Evolutionary conservation across 1,140 invertebrate genomes (phyloP), one percentile per base, ranked within the genome.

Genomic region (Ctenoplectra terminalis): DNA sequence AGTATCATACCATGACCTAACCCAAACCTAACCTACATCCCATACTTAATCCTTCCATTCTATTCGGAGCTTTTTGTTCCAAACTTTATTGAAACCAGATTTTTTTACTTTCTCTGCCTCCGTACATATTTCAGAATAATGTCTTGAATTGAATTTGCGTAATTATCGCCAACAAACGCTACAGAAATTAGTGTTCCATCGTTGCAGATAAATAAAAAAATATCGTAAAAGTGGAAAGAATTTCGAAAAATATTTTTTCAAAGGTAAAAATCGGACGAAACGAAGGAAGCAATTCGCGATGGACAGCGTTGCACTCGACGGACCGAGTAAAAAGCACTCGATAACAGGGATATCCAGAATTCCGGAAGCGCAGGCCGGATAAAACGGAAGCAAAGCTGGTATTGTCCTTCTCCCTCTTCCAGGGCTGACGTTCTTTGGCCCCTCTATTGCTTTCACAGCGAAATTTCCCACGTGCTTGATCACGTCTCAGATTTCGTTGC

Each of bases 391-490:
- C 37, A 58, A 37, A 40, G 34, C 20, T 40, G 46, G 40, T 23
- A 13, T 20, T 69, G 37, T 73, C 71, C 50, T 60, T 29, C 26
- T 58, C 26, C 31, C 69, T 40, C 69, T n/a, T 20, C 20, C 17
- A 13, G n/a, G 29, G 34, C 64, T 29, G 46, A 29, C 79, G 50
- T 46, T 66, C 67, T 63, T 84, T 79, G 82, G 61, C 79, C 64
- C 70, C 50, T 67, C 63, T 60, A 64, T 86, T 63, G 83, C 84
- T 86, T 75, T 75, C 79, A 85, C 77, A 85, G 83, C 74, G 66
- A 85, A 78, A 86, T 86, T 77, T 82, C 71, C 73, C 79, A 82
- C 83, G 73, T 86, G 85, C 84, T 75, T 85, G 85, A 85, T 86
- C 85, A 79, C 73, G 67, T 84, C 71, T 50, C 50, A 43, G 40